Conservation (phyloP, 2,888 invertebrate genomes). For the Tuta absoluta region DNA sequence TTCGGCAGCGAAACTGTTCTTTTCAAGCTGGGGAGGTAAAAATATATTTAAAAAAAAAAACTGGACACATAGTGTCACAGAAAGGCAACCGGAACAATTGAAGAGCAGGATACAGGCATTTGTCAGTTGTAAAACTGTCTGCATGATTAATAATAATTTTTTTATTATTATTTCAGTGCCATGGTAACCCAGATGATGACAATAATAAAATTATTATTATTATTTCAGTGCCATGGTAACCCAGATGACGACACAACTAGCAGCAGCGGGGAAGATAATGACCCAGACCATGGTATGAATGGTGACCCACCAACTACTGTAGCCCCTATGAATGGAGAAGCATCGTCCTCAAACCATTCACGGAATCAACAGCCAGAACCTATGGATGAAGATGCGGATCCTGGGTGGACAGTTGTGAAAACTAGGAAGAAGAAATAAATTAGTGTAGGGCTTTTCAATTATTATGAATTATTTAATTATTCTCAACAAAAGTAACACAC, state of each 20-base stretch:
- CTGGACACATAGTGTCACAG: too few species aligned
- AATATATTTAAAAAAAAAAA: too few species aligned
- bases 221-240: too few species aligned
- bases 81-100: too few species aligned
- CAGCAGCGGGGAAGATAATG: conserved; percentile 66
- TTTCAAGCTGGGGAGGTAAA: too few species aligned
- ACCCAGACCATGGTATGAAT: conserved; percentile 52
- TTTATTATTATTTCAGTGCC: conserved; percentile 54
- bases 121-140: too few species aligned
- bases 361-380: conserved; percentile 51
- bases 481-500: not conserved
- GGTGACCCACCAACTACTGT: conserved; percentile 34
- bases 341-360: conserved; percentile 46
- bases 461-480: not conserved
- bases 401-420: conserved; percentile 85
- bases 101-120: too few species aligned
- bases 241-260: conserved; percentile 75
- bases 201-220: too few species aligned
- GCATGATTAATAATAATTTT: too few species aligned
- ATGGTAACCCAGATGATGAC: conserved; percentile 75
- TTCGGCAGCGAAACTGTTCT: too few species aligned
- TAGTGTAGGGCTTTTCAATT: not conserved
- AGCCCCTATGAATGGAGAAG: conserved; percentile 25
- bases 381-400: conserved; percentile 79
- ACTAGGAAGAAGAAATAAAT: conserved; percentile 75